phyloP scores from a whole-genome alignment of 1,140 invertebrate genomes.

The Atopsyche davidsoni region DNA sequence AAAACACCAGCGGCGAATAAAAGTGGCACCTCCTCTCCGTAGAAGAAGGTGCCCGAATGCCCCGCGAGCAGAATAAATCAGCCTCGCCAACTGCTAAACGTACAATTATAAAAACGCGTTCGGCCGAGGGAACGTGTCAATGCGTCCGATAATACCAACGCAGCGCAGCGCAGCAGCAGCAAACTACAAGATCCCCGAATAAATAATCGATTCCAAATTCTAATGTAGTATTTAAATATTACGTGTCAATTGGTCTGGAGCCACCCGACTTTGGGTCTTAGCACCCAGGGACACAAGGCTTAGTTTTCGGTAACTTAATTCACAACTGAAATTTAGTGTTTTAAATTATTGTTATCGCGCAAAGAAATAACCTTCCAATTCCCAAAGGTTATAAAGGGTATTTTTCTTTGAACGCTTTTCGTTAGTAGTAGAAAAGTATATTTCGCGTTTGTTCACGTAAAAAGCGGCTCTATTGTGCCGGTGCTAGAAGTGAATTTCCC shows the following conservation, averaged over 20 bases:
- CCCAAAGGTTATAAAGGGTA: not conserved
- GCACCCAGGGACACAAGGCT: too few relatives aligned
- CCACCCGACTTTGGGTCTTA: too few relatives aligned
- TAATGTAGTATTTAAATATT: constrained; percentile 4
- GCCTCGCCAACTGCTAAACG: constrained; percentile 5
- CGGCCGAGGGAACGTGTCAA: constrained; percentile 1
- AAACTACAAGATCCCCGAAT: not conserved
- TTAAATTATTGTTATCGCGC: too few relatives aligned
- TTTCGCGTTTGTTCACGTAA: not conserved
- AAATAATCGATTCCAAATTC: constrained; percentile 3
- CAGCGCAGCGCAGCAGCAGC: constrained; percentile 1
- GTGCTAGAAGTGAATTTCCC: not conserved
- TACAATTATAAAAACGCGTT: constrained; percentile 11
- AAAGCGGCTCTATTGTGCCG: not conserved
- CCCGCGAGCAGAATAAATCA: constrained; percentile 9
- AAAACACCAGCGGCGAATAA: too few relatives aligned
- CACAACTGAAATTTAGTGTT: too few relatives aligned
- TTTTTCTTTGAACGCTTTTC: not conserved
- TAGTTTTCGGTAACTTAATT: too few relatives aligned
- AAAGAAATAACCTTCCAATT: too few relatives aligned
- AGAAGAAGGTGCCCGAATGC: too few relatives aligned
- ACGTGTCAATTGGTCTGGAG: constrained; percentile 1
- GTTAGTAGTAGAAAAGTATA: not conserved
- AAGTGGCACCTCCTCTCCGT: too few relatives aligned
- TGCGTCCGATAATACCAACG: constrained; percentile 6